These are phyloP conservation scores for Alcedo quadribrachys DNA, from an alignment of 2,797 vertebrate species.

Conservation along the genomic window DNA sequence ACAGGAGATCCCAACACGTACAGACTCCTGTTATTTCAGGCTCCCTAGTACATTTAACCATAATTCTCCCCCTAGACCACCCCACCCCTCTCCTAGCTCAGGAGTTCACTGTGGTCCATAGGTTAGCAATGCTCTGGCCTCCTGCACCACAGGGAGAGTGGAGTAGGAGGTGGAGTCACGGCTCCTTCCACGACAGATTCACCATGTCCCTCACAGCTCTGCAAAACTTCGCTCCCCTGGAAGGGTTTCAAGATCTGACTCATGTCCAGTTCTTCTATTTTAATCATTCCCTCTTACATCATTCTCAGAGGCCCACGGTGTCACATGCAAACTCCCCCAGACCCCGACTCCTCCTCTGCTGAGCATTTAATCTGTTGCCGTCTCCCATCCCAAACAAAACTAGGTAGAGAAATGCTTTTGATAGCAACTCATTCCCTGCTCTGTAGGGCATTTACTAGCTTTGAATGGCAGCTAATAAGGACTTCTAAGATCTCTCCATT, in stretches of 20 bases:
- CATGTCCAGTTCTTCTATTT: constrained; percentile 72
- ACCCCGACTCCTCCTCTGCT: neutral
- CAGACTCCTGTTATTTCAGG: neutral
- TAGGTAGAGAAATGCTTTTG: neutral
- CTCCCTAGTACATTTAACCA: neutral
- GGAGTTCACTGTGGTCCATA: neutral
- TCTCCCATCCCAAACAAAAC: neutral
- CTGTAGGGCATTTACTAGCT: neutral
- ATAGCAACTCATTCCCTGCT: neutral
- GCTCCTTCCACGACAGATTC: constrained; percentile 42
- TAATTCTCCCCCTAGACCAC: neutral
- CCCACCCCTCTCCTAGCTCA: neutral
- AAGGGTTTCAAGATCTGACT: constrained; percentile 74
- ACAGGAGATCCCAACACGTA: neutral
- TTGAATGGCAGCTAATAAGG: neutral
- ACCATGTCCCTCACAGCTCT: constrained; percentile 49
- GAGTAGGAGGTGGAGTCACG: neutral
- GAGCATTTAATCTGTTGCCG: neutral
- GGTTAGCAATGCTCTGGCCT: neutral
- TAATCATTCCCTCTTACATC: constrained; percentile 72
- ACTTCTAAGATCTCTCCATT: neutral
- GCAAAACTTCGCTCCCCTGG: constrained; percentile 63
- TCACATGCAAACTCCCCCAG: constrained; percentile 50
- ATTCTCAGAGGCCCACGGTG: constrained; percentile 57
- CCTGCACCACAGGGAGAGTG: neutral